A percentile compares a stretch with the other conserved stretches of the same genome.
Conservation (phyloP, 2,888 invertebrate species). For the Campopleginae sp. region DNA sequence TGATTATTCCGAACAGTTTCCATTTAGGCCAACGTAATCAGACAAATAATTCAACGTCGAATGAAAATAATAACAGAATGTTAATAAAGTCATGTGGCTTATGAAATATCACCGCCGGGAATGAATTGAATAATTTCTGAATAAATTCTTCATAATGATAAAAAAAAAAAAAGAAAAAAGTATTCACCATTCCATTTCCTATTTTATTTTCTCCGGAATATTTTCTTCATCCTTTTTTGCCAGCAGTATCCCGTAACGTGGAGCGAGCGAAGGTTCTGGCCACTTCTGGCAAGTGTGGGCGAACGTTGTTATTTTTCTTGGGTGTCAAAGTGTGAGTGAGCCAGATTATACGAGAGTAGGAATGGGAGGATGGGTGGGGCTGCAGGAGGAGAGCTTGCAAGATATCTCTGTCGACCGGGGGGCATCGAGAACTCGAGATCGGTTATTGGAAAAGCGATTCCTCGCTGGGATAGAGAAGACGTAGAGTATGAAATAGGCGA, state of each 20-base stretch:
- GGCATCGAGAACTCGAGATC: slow-evolving; percentile 34
- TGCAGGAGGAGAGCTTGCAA: slow-evolving; percentile 24
- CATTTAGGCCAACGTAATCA: neutral
- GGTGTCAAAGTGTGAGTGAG: slow-evolving; percentile 43
- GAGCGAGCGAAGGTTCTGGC: neutral
- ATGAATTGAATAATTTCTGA: neutral
- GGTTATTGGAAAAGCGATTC: slow-evolving; percentile 67
- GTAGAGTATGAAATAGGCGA: slow-evolving; percentile 56
- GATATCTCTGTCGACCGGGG: slow-evolving; percentile 59
- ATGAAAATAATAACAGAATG: neutral
- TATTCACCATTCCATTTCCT: neutral
- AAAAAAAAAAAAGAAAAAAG: neutral
- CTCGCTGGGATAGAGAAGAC: slow-evolving; percentile 48
- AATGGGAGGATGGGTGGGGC: slow-evolving; percentile 28
- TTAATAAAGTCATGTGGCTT: neutral
- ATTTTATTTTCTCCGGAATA: neutral
- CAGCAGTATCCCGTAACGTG: slow-evolving; percentile 6
- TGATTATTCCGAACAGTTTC: neutral
- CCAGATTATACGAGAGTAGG: slow-evolving; percentile 43
- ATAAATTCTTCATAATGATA: neutral
- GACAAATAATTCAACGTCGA: neutral
- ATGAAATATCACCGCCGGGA: neutral
- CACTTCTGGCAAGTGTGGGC: slow-evolving; percentile 35
- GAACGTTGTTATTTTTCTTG: slow-evolving; percentile 43
- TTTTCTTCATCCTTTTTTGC: slow-evolving; percentile 6